phyloP scores from a whole-genome alignment of 2,113 vertebrate genomes.

The Phaethornis superciliosus region DNA sequence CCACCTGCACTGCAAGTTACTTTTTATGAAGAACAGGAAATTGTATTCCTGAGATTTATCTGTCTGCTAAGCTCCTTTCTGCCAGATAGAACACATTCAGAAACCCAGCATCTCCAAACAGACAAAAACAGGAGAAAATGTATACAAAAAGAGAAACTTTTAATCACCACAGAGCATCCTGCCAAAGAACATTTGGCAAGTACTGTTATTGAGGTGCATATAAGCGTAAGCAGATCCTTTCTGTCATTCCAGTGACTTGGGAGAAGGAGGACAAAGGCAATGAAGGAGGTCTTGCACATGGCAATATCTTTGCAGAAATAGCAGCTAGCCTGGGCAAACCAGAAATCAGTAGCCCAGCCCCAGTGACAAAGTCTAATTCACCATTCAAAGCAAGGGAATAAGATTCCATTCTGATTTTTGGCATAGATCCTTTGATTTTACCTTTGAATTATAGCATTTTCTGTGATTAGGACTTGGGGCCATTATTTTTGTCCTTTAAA shows the following conservation, averaged over 20 bases:
- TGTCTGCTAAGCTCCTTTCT: neutral
- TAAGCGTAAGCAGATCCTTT: conserved; percentile 39
- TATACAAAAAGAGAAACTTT: conserved; percentile 2
- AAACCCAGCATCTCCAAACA: neutral
- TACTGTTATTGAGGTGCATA: conserved; percentile 15
- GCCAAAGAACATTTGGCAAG: conserved; percentile 8
- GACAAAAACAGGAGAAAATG: neutral
- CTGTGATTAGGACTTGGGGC: neutral
- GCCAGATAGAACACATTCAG: neutral
- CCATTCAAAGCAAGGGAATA: neutral
- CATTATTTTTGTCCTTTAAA: neutral
- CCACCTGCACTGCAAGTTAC: neutral
- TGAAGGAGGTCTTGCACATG: neutral
- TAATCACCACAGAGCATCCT: conserved; percentile 15
- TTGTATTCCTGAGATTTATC: neutral
- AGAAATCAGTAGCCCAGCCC: neutral
- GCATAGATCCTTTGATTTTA: neutral
- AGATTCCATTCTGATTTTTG: neutral
- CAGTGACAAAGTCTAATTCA: neutral
- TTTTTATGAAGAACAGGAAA: neutral
- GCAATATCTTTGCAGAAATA: neutral
- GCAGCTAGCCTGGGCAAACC: neutral
- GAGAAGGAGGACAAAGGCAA: neutral
- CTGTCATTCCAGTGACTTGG: conserved; percentile 7
- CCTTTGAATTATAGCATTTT: neutral